Percentiles rank a stretch among this genome's conserved stretches.
Conservation (phyloP, 2,797 vertebrate genomes). For the Kryptolebias ocellatus region DNA sequence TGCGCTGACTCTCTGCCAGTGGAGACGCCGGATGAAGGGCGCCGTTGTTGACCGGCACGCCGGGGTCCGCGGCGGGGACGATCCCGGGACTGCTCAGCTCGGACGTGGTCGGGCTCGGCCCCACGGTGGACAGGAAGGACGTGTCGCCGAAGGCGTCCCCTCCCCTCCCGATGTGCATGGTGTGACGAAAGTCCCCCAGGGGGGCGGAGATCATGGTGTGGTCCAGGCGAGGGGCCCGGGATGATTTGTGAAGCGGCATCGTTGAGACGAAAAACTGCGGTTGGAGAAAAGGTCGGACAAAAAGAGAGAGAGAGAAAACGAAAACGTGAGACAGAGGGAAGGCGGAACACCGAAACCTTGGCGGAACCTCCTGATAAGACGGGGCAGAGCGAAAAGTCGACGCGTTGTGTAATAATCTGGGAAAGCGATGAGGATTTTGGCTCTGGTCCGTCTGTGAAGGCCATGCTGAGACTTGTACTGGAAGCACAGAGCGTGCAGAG, state of each 20-base stretch:
- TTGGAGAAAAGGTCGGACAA: background rate
- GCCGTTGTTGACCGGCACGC: conserved; percentile 47
- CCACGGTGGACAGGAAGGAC: conserved; percentile 89
- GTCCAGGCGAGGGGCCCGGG: conserved; percentile 84
- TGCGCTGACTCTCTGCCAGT: conserved; percentile 63
- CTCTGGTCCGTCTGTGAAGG: conserved; percentile 56
- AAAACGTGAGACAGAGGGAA: background rate
- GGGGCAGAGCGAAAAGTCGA: conserved; percentile 29
- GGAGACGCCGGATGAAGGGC: conserved; percentile 43
- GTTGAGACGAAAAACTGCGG: conserved; percentile 42
- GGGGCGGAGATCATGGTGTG: conserved; percentile 90
- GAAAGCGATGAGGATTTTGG: conserved; percentile 65
- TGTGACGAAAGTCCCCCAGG: conserved; percentile 91
- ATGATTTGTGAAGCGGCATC: conserved; percentile 92
- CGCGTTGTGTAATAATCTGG: conserved; percentile 69
- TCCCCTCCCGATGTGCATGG: conserved; percentile 93
- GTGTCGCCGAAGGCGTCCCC: conserved; percentile 93
- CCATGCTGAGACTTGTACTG: conserved; percentile 85
- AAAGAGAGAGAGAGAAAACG: background rate
- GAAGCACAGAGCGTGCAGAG: conserved; percentile 68
- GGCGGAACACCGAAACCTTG: background rate
- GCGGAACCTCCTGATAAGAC: conserved; percentile 42
- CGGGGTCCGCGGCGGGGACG: conserved; percentile 33
- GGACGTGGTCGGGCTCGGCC: conserved; percentile 65
- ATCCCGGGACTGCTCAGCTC: conserved; percentile 49